A percentile compares a stretch with the other conserved stretches of the same genome.
phyloP scores from a whole-genome alignment of 64 coral and sea anemone genomes.

The Catalaphyllia jardinei region DNA sequence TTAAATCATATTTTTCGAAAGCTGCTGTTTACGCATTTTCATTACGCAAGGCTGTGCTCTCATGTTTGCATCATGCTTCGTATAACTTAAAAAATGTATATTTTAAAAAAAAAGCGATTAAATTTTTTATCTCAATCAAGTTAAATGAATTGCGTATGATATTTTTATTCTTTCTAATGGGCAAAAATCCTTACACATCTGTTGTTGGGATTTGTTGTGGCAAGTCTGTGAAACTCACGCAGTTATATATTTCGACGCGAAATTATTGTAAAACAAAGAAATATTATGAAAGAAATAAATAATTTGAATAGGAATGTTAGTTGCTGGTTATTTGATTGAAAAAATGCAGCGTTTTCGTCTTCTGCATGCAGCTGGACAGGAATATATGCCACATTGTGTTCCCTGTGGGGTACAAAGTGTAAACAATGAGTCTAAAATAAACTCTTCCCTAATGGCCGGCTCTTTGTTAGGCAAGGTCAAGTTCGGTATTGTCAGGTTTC shows the following conservation, averaged over 20 bases:
- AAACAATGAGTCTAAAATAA: slow-evolving; percentile 11
- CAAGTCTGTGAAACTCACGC: neutral
- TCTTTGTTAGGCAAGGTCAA: neutral
- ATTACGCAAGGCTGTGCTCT: neutral
- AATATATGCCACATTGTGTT: slow-evolving; percentile 22
- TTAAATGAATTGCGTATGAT: neutral
- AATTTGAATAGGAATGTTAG: neutral
- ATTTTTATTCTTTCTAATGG: neutral
- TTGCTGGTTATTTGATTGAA: neutral
- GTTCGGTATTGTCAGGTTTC: slow-evolving; percentile 1
- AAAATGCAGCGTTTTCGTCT: neutral
- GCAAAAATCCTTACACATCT: neutral
- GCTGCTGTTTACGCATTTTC: neutral
- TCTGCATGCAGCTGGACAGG: neutral
- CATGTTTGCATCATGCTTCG: neutral
- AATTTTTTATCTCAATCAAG: neutral
- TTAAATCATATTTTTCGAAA: too few relatives aligned
- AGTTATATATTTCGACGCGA: neutral
- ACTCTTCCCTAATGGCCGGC: neutral
- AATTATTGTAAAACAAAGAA: slow-evolving; percentile 23
- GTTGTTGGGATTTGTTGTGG: neutral
- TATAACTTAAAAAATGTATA: neutral
- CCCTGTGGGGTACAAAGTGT: neutral
- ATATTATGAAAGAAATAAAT: slow-evolving; percentile 12
- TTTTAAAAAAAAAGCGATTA: neutral